Evolutionary conservation across 2,888 invertebrate genomes (phyloP).

Genomic region (Eucriotettix oculatus): DNA sequence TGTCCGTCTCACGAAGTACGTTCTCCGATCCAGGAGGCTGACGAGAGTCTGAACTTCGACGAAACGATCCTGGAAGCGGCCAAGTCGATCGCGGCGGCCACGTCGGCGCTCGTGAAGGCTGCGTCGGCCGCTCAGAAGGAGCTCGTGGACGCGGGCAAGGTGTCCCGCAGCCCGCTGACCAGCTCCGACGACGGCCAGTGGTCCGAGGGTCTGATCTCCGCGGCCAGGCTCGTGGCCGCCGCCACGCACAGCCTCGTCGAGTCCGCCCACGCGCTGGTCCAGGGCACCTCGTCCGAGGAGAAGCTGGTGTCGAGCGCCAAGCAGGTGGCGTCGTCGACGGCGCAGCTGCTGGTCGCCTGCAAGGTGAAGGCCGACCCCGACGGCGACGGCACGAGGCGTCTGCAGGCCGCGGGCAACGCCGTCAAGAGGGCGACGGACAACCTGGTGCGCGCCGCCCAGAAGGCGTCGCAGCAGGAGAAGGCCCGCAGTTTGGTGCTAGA

Average conservation of each 20-base stretch:
- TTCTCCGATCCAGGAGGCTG: constrained; percentile 48
- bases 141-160: constrained; percentile 78
- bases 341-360: constrained; percentile 93
- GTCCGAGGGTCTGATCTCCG: constrained; percentile 93
- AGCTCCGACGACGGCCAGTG: constrained; percentile 94
- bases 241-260: constrained; percentile 96
- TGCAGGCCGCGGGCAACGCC: constrained; percentile 87
- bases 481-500: constrained; percentile 83
- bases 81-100: constrained; percentile 92
- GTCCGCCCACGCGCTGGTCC: constrained; percentile 90
- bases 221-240: constrained; percentile 89
- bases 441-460: constrained; percentile 84
- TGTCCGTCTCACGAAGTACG: no score
- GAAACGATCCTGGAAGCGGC: constrained; percentile 98
- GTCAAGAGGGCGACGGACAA: constrained; percentile 97
- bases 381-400: constrained; percentile 78
- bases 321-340: constrained; percentile 92
- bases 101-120: constrained; percentile 88
- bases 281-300: constrained; percentile 85
- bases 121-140: constrained; percentile 95
- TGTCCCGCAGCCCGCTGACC: constrained; percentile 58
- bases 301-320: constrained; percentile 91
- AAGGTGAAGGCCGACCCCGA: constrained; percentile 97
- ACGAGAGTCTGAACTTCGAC: constrained; percentile 92
- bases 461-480: constrained; percentile 75